A percentile compares a stretch with the other conserved stretches of the same genome.
Conservation (phyloP, 1,140 invertebrate species). For the Temnothorax nylanderi region DNA sequence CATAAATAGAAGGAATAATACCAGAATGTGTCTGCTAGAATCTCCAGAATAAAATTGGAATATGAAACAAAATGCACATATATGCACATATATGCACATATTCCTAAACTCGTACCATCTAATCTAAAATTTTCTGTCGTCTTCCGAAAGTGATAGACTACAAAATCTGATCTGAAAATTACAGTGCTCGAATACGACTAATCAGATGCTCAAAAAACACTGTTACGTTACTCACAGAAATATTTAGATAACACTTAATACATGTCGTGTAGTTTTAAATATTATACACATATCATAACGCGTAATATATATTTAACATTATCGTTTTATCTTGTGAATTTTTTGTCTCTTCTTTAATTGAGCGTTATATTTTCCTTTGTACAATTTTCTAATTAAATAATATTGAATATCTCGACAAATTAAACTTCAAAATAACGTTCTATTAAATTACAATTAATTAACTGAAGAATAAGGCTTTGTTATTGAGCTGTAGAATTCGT, state of each 20-base stretch:
- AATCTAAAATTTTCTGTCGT: slow-evolving; percentile 10
- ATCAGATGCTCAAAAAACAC: not conserved
- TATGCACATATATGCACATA: not conserved
- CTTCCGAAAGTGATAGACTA: not conserved
- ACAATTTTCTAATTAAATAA: not conserved
- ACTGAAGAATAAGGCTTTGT: not conserved
- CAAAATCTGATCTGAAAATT: not conserved
- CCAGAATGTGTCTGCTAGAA: not conserved
- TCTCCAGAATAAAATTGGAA: slow-evolving; percentile 18
- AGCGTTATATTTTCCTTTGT: not conserved
- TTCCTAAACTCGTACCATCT: not conserved
- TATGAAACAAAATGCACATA: not conserved
- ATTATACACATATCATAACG: not conserved
- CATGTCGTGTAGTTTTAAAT: too few species aligned
- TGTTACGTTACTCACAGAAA: not conserved
- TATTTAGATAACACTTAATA: not conserved
- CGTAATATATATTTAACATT: not conserved
- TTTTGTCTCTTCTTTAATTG: not conserved
- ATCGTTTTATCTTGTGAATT: not conserved
- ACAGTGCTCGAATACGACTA: not conserved
- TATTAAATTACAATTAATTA: slow-evolving; percentile 9
- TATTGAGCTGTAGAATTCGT: not conserved
- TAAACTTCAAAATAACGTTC: not conserved
- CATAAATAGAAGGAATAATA: slow-evolving; percentile 4
- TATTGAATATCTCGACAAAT: slow-evolving; percentile 10